These are phyloP conservation scores for Casuarius casuarius DNA, from an alignment of 2,113 vertebrate species.

Conservation along the genomic window DNA sequence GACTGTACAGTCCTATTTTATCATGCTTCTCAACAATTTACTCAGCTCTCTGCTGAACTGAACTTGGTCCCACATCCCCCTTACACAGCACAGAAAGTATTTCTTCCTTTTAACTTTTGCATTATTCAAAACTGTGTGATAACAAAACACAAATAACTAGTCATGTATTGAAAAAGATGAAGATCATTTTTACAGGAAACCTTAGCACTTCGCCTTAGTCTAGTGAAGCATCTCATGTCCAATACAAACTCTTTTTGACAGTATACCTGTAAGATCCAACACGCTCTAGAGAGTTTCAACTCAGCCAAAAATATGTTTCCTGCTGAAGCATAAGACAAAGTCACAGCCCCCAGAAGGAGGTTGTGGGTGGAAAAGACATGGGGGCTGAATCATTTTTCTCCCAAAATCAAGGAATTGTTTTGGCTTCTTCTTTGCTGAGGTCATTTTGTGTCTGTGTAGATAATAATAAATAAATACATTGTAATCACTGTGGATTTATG, in stretches of 20 bases:
- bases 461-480: slow-evolving; percentile 42
- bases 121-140: not conserved
- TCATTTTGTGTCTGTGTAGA: not conserved
- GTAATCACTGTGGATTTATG: slow-evolving; percentile 35
- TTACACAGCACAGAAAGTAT: not conserved
- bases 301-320: slow-evolving; percentile 11
- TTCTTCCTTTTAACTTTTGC: not conserved
- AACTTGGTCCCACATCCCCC: not conserved
- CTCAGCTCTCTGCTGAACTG: not conserved
- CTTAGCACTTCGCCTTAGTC: not conserved
- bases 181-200: not conserved
- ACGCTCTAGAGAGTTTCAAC: not conserved
- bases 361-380: not conserved
- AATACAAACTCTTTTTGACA: not conserved
- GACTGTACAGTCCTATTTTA: not conserved
- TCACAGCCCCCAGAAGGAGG: not conserved
- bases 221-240: not conserved
- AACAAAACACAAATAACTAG: not conserved
- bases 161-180: not conserved
- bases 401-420: slow-evolving; percentile 13
- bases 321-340: not conserved
- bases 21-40: not conserved
- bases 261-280: not conserved
- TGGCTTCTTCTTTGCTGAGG: slow-evolving; percentile 13
- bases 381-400: not conserved